Evolutionary conservation across 2,113 vertebrate species (phyloP).

Genomic region (Lophochroa leadbeateri): DNA sequence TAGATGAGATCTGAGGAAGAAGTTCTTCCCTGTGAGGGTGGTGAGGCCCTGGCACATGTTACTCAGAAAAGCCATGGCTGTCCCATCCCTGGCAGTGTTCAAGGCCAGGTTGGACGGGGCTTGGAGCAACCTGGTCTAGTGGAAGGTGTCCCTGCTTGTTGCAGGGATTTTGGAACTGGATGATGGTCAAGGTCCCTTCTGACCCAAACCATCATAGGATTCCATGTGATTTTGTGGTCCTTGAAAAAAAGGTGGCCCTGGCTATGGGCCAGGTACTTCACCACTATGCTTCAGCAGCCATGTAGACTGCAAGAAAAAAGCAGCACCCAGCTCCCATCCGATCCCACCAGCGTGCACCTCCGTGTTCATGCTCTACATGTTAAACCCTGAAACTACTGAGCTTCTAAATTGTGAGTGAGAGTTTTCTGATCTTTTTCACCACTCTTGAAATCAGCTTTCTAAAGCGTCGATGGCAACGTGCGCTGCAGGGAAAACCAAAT

Average conservation of each 20-base stretch:
- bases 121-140: neutral
- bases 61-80: neutral
- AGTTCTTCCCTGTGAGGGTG: neutral
- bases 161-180: neutral
- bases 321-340: rapidly evolving
- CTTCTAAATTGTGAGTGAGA: neutral
- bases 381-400: neutral
- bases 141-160: neutral
- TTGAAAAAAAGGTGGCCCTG: neutral
- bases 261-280: neutral
- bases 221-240: neutral
- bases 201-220: neutral
- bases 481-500: neutral
- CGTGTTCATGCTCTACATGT: rapidly evolving
- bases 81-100: neutral
- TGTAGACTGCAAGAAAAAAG: rapidly evolving
- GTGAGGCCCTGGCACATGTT: neutral
- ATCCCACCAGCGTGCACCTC: rapidly evolving
- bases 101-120: neutral
- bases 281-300: rapidly evolving
- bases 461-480: rapidly evolving
- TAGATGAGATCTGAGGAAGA: neutral
- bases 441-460: neutral
- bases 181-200: neutral
- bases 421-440: neutral